Percentiles rank a stretch among this genome's conserved stretches.
phyloP scores from a whole-genome alignment of 1,140 invertebrate species.

The Drosophila pallidifrons region DNA sequence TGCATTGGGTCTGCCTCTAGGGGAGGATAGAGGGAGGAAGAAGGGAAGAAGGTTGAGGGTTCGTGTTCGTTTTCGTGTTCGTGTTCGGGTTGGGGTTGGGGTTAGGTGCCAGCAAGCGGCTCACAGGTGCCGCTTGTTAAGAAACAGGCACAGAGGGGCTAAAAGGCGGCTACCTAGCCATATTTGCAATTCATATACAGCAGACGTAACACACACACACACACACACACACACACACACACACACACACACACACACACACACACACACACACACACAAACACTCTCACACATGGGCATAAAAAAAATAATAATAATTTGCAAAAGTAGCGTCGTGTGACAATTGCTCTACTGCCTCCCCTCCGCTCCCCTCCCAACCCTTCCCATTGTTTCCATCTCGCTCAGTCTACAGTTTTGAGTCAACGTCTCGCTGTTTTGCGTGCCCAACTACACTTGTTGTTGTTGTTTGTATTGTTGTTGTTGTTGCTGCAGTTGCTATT shows the following conservation, averaged over 20 bases:
- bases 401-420: conserved; percentile 47
- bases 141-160: conserved; percentile 49
- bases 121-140: conserved; percentile 81
- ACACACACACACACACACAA: conserved; percentile 38
- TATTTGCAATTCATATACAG: conserved; percentile 82
- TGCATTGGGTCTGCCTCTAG: conserved; percentile 1
- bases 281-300: conserved; percentile 32
- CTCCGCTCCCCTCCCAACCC: neutral
- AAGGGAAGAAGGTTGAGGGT: neutral
- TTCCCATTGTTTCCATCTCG: neutral
- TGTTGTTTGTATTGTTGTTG: conserved; percentile 50
- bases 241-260: conserved; percentile 21
- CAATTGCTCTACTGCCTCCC: conserved; percentile 60
- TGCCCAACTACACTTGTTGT: conserved; percentile 64
- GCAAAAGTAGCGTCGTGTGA: conserved; percentile 83
- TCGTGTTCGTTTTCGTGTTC: neutral
- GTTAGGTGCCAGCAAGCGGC: conserved; percentile 53
- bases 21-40: neutral
- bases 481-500: conserved; percentile 66
- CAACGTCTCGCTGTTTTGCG: conserved; percentile 55
- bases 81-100: conserved; percentile 13
- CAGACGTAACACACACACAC: conserved; percentile 54
- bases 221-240: conserved; percentile 21
- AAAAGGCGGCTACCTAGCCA: conserved; percentile 39
- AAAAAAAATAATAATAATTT: conserved; percentile 76